Evolutionary conservation across 2,888 invertebrate species (phyloP), one percentile per base, ranked within the genome.

Genomic region (Drosophila anceps): DNA sequence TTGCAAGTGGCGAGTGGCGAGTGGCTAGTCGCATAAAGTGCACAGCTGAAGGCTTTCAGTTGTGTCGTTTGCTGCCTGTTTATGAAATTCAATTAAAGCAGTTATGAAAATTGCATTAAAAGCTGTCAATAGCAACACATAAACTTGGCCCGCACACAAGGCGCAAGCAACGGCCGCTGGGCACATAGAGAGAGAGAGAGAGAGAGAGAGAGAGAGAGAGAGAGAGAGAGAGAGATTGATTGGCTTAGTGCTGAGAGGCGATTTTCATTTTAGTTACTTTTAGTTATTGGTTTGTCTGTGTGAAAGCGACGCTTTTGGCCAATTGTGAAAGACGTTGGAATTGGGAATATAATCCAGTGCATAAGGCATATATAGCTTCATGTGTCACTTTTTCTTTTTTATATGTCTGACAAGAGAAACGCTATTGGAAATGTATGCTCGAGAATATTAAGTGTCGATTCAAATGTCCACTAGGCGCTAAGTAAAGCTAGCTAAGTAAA

Each of bases 71-170:
- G 63, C 51, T 27, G 66, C 54, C 35, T 63, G 67, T 44, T 62
- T 64, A 50, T 67, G 54, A 85, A 88, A 84, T 81, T 61, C 72
- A 88, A 84, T 84, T 87, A 83, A 39, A 55, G 55, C 70, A 61
- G 67, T 79, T 75, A 70, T 63, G 66, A 50, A 76, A 87, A 87
- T 79, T 79, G 69, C 81, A 82, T 87, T 82, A 70, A 62, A 37
- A 46, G 67, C 46, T 57, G 63, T 44, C 60, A 50, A 64, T 64
- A 35, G 50, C 44, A 35, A 41, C n/a, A 31, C 53, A 37, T 33
- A 29, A 43, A 48, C 15, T 37, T 58, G 31, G n/a, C 24, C 13
- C 27, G 44, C 27, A 27, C 70, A n/a, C 20, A 27, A n/a, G 35
- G 35, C 53, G 15, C 6, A n/a, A 27, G 70, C 53, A 53, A 63